phyloP scores from a whole-genome alignment of 1,140 invertebrate genomes.

The Drosophila willistoni region DNA sequence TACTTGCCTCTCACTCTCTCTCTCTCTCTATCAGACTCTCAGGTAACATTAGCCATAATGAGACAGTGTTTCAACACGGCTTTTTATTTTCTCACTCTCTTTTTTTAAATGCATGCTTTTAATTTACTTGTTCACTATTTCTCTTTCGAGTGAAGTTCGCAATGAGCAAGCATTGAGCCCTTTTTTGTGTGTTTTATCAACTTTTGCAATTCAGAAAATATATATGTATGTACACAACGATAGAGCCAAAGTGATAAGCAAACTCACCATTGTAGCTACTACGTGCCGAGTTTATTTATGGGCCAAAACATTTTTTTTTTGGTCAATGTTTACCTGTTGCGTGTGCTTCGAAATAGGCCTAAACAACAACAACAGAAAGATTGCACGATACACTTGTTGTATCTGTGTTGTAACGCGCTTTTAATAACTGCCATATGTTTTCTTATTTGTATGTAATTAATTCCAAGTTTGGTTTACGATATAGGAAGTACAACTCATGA shows the following conservation, averaged over 20 bases:
- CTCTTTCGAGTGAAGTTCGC: constrained; percentile 42
- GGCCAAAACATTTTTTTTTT: constrained; percentile 49
- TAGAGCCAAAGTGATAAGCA: constrained; percentile 57
- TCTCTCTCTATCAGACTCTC: constrained; percentile 9
- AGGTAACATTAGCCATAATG: constrained; percentile 42
- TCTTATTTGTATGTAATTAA: constrained; percentile 37
- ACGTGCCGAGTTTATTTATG: constrained; percentile 57
- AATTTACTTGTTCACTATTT: constrained; percentile 25
- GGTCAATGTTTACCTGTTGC: constrained; percentile 62
- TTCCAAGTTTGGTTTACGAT: not conserved
- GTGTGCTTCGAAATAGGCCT: constrained; percentile 41
- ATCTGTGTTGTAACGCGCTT: constrained; percentile 53
- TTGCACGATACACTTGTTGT: constrained; percentile 33
- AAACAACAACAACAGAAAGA: constrained; percentile 3
- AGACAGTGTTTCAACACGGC: constrained; percentile 4
- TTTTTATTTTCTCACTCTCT: constrained; percentile 5
- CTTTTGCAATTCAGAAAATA: constrained; percentile 62
- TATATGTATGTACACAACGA: constrained; percentile 20
- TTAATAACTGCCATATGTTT: constrained; percentile 50
- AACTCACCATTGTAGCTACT: not conserved
- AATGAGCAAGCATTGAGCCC: constrained; percentile 24
- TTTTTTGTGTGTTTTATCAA: constrained; percentile 47
- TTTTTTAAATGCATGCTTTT: not conserved
- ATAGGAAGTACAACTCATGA: constrained; percentile 10
- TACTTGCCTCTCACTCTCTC: constrained; percentile 14